Percentiles rank a stretch among this genome's conserved stretches.
These are phyloP conservation scores for Luffia ferchaultella DNA, from an alignment of 2,888 invertebrate species.

Conservation along the genomic window DNA sequence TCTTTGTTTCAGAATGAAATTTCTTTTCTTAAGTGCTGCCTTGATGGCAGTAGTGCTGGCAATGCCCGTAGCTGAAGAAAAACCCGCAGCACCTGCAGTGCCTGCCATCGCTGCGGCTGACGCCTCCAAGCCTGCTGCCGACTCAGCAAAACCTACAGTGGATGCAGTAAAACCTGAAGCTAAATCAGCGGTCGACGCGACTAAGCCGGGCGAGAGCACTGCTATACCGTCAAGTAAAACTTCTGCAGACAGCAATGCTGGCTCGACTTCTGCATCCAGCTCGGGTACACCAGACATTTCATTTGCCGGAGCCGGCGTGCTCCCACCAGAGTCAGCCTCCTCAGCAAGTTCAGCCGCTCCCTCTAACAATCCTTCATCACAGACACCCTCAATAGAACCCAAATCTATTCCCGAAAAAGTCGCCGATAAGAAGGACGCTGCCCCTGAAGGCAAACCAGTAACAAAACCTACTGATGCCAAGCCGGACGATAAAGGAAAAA, in stretches of 20 bases:
- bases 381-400: slow-evolving; percentile 2
- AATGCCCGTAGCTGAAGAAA: slow-evolving; percentile 68
- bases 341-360: slow-evolving; percentile 9
- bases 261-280: too few species aligned
- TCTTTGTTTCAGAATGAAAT: slow-evolving; percentile 69
- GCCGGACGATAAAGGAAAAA: slow-evolving; percentile 8
- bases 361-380: slow-evolving; percentile 15
- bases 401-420: slow-evolving; percentile 6
- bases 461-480: slow-evolving; percentile 15
- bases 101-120: slow-evolving; percentile 38
- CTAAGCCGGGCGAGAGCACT: slow-evolving; percentile 11
- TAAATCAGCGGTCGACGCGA: slow-evolving; percentile 18
- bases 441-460: slow-evolving; percentile 25
- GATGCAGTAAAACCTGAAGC: slow-evolving; percentile 19
- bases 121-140: slow-evolving; percentile 25
- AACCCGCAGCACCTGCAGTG: slow-evolving; percentile 26
- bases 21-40: slow-evolving; percentile 67
- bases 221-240: slow-evolving; percentile 2
- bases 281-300: too few species aligned
- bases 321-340: slow-evolving; percentile 10
- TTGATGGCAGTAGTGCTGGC: slow-evolving; percentile 63
- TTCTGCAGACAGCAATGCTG: too few species aligned
- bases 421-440: slow-evolving; percentile 8
- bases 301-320: too few species aligned
- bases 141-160: slow-evolving; percentile 21